Conservation (phyloP, 2,113 vertebrate species). For the Oxyruncus cristatus region DNA sequence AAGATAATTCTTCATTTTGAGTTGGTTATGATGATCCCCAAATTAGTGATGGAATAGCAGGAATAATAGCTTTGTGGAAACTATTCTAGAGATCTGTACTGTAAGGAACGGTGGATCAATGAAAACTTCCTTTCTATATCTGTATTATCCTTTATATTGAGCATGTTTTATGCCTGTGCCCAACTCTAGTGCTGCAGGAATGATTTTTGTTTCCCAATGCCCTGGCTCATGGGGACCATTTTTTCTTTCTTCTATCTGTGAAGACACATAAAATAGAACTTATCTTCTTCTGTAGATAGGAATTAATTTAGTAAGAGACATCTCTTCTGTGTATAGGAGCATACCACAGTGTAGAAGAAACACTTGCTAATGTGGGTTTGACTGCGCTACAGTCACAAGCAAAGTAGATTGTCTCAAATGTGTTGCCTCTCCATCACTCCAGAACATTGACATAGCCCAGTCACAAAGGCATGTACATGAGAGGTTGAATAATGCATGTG, state of each 20-base stretch:
- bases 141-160: neutral
- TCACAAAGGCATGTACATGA: rapidly evolving
- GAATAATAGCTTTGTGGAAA: neutral
- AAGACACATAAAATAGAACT: neutral
- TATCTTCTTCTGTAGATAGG: neutral
- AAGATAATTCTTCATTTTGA: neutral
- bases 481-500: neutral
- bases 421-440: neutral
- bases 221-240: neutral
- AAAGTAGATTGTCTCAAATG: neutral
- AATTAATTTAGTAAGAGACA: neutral
- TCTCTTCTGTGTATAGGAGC: neutral
- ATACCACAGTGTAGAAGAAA: neutral
- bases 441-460: neutral
- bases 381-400: neutral
- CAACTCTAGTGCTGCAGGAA: neutral
- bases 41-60: neutral
- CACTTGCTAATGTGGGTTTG: neutral
- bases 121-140: neutral
- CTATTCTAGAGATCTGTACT: neutral
- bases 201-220: neutral
- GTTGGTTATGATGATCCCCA: neutral
- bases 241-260: neutral
- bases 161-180: neutral
- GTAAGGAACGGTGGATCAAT: neutral